Evolutionary conservation across 2,113 vertebrate genomes (phyloP).

Genomic region (Mormyrus iriodes): DNA sequence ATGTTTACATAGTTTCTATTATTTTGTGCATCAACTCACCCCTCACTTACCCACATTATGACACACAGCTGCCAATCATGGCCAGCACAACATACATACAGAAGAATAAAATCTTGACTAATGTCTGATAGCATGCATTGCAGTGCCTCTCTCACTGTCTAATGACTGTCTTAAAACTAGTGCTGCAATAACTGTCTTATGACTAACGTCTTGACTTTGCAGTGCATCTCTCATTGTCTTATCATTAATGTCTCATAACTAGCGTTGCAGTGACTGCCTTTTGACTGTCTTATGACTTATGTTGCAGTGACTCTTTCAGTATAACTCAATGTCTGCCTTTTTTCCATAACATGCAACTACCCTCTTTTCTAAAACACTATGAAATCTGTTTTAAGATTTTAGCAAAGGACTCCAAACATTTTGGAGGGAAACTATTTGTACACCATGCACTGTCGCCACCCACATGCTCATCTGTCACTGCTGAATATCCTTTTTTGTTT

Average conservation of each 20-base stretch:
- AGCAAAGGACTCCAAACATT: no score
- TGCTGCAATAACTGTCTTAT: neutral
- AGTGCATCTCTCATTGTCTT: no score
- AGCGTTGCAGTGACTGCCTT: neutral
- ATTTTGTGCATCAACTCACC: neutral
- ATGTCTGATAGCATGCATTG: neutral
- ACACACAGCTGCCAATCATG: no score
- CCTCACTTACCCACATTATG: neutral
- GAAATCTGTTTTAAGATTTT: no score
- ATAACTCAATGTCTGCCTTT: neutral
- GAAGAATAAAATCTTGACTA: neutral
- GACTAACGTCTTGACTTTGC: neutral
- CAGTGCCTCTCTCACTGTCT: neutral
- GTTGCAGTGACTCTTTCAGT: neutral
- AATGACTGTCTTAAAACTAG: no score
- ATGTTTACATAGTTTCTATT: neutral
- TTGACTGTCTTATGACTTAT: neutral
- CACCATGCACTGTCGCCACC: no score
- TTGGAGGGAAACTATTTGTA: no score
- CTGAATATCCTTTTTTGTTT: no score
- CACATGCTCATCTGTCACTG: no score
- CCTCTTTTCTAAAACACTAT: no score
- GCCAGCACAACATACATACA: neutral
- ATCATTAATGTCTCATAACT: no score
- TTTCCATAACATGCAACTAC: neutral